Evolutionary conservation across 2,113 vertebrate genomes (phyloP), one percentile per base, ranked within the genome.

Genomic region (Odocoileus virginianus): DNA sequence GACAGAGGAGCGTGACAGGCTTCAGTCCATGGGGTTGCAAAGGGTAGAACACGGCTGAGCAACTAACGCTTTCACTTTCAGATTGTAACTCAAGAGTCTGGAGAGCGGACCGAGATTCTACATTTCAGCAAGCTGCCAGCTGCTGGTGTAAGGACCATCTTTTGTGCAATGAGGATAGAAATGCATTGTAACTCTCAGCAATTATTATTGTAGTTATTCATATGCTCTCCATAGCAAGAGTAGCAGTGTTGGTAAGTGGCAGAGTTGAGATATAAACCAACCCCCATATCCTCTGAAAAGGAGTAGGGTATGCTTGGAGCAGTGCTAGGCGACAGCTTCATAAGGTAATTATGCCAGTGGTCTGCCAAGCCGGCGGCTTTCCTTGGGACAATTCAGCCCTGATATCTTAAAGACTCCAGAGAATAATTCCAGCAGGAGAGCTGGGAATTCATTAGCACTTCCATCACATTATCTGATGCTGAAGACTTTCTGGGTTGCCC

Each of bases 361-460:
- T 55, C 88, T 50, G 30, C 54, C 17, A 47, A 61, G 25, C 58
- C 27, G 21, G 33, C 7, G 1, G 23, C 52, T 81, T 67, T 55
- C 43, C 58, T 11, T 30, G 17, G 57, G 57, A 88, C 45, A 91
- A 4, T 58, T 67, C 82, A n/a, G 36, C 67, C 82, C 50, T 7
- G 9, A 23, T 43, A 81, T 64, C 81, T 60, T 50, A 64, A 85
- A 92, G 40, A 1, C 52, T 92, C 54, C 15, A 91, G 95, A 97
- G 96, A 92, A 95, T 52, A 95, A 97, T 97, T 98, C 97, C 96
- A 98, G 95, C 85, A 87, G 21, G 21, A 50, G 25, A 79, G 16
- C 83, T 82, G 88, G 50, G 79, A 94, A 97, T 98, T 97, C 92
- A 89, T 40, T 94, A 58, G 81, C 85, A 64, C 61, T 85, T 90